Base-by-base conservation (phyloP, 2,888 invertebrate species). In the Andrena praecox region DNA sequence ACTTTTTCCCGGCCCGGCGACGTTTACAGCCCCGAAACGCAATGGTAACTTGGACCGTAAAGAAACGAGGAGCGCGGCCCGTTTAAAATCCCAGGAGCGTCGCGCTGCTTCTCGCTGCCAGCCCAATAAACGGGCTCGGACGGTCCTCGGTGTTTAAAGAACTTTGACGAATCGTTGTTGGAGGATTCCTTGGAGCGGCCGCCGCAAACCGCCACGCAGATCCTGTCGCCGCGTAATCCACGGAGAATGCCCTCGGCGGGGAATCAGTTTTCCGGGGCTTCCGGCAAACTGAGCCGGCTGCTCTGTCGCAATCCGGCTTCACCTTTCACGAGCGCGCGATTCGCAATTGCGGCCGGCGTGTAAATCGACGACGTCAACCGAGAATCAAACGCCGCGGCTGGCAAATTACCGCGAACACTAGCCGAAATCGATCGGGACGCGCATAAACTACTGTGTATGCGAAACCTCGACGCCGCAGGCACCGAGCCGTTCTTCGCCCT, bases 371-470 rank as follows among this genome's bases (percentile, higher is more conserved):
- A 69, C 74, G 63, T 56, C 29, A 74, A 73, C 50, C 77, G 77
- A 64, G 80, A 63, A 66, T 75, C 80, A 78, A 80, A 85, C 82
- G 84, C 76, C 64, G 60, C 64, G 62, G 54, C 33, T 66, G 72
- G 73, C 80, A 60, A 85, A 83, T 85, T 80, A 84, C 73, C 83
- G 63, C 76, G 70, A 81, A 81, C 70, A 71, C 73, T 73, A 71
- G 50, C 71, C 72, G 67, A 71, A 42, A 75, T 68, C 78, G 76
- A 82, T 85, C 70, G 69, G 68, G 67, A 63, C 77, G 81, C 77
- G 85, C 85, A 84, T 84, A 84, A 87, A 84, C 81, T 81, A 66
- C n/a, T 63, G 78, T 78, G 85, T 73, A 80, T 59, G 63, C 67
- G 78, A 79, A 84, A 87, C 84, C 83, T 75, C 80, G 79, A 81